Percentiles rank a stretch among this genome's conserved stretches.
Evolutionary conservation across 2,797 vertebrate species (phyloP).

Genomic region (Pangasius mekongensis): DNA sequence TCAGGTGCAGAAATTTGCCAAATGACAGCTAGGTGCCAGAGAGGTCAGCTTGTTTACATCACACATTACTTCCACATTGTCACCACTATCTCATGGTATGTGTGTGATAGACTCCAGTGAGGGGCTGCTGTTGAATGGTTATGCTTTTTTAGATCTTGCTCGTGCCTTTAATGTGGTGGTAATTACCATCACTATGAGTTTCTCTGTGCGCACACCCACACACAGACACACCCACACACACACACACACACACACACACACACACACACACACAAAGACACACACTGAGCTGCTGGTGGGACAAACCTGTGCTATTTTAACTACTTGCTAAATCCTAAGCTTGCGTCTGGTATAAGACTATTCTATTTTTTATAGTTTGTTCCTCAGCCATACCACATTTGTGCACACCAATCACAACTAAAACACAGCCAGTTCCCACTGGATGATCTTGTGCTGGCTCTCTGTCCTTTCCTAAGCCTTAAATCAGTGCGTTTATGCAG

Average conservation of each 20-base stretch:
- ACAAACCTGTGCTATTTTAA: slow-evolving; percentile 53
- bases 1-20: slow-evolving; percentile 36
- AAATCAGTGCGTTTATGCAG: slow-evolving; percentile 34
- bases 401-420: slow-evolving; percentile 25
- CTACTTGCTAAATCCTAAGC: slow-evolving; percentile 44
- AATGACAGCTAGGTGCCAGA: slow-evolving; percentile 31
- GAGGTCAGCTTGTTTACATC: slow-evolving; percentile 38
- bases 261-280: slow-evolving; percentile 14
- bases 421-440: slow-evolving; percentile 40
- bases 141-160: slow-evolving; percentile 70
- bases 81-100: slow-evolving; percentile 24
- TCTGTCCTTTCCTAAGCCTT: slow-evolving; percentile 2
- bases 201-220: not conserved
- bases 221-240: not conserved
- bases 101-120: slow-evolving; percentile 30
- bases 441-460: slow-evolving; percentile 31
- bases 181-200: slow-evolving; percentile 71
- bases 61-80: slow-evolving; percentile 41
- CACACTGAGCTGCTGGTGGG: slow-evolving; percentile 30
- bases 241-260: slow-evolving; percentile 21
- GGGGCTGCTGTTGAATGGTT: slow-evolving; percentile 65
- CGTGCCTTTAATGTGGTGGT: slow-evolving; percentile 75
- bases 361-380: slow-evolving; percentile 56
- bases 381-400: slow-evolving; percentile 10
- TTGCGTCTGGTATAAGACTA: slow-evolving; percentile 28